Evolutionary conservation across 2,113 vertebrate genomes (phyloP), one percentile per base, ranked within the genome.

Genomic region (Rhinogobius similis): DNA sequence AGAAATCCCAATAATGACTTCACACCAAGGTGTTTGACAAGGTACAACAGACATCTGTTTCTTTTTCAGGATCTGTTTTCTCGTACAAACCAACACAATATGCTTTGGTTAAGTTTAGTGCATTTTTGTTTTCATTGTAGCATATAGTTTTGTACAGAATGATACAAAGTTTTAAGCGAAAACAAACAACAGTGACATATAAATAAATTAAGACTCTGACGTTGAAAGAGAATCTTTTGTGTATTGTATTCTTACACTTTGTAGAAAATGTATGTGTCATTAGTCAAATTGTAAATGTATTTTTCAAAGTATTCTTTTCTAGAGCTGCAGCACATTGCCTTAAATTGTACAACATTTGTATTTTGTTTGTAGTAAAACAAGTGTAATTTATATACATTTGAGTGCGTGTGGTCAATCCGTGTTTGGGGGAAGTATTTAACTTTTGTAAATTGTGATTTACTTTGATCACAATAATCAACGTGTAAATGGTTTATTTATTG

Each of bases 321-420:
- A 36, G 26, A 13, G 62, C 18, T 46, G 67, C 67, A 27, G 16
- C 7, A 27, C 66, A 62, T 20, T 2, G 53, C 71, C 69, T 69
- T 80, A 12, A 73, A 76, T 72, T 70, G 73, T 75, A 68, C 67
- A 72, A 21, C 20, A 72, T 87, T 89, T 88, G 52, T 82, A 85
- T 67, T 83, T 76, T 89, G 79, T 91, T 91, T 91, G 71, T 90
- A 92, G 87, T 91, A 92, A 92, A 92, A 90, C 73, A 58, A 58
- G 38, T 61, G 58, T 61, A 29, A 38, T 36, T 10, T 50, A 50
- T 61, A 32, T 36, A 21, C 4, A 20, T 32, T 5, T 24, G 36
- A 21, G 3, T 41, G 38, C 43, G n/a, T 63, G 36, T 44, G 13
- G 13, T 44, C 43, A 44, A 5, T 44, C 43, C 13, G 5, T 44